phyloP scores from a whole-genome alignment of 2,888 invertebrate species.

The Trissolcus brochymenae region DNA sequence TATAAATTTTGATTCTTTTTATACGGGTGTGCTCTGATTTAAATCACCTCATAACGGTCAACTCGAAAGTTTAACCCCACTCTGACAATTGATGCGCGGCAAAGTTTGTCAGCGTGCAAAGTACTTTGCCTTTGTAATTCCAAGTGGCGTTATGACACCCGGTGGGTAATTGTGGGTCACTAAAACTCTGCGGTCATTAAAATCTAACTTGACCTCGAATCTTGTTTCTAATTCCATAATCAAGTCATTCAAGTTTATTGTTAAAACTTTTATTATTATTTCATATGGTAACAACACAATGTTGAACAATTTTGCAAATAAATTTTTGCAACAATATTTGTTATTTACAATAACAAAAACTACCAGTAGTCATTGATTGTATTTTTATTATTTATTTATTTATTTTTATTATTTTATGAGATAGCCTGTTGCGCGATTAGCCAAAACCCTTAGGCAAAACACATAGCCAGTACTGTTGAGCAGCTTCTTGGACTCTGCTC shows the following conservation, averaged over 20 bases:
- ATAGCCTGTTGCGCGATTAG: constrained; percentile 55
- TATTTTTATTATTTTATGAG: constrained; percentile 53
- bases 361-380: neutral
- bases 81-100: constrained; percentile 29
- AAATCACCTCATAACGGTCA: constrained; percentile 43
- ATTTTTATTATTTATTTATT: constrained; percentile 1
- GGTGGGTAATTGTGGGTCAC: constrained; percentile 46
- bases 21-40: neutral
- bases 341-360: neutral
- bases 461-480: constrained; percentile 51
- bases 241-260: neutral
- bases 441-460: constrained; percentile 56
- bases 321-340: neutral
- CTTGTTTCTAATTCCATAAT: neutral
- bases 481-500: constrained; percentile 47
- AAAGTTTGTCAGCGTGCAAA: constrained; percentile 51
- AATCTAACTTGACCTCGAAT: constrained; percentile 53
- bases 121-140: constrained; percentile 53
- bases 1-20: constrained; percentile 4
- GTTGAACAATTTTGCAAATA: neutral
- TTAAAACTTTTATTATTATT: too few species aligned
- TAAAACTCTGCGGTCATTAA: constrained; percentile 47
- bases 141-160: constrained; percentile 54
- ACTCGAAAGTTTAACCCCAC: constrained; percentile 28
- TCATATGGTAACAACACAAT: neutral